Conservation (phyloP, 2,888 invertebrate genomes). For the Drosophila meridionalis region DNA sequence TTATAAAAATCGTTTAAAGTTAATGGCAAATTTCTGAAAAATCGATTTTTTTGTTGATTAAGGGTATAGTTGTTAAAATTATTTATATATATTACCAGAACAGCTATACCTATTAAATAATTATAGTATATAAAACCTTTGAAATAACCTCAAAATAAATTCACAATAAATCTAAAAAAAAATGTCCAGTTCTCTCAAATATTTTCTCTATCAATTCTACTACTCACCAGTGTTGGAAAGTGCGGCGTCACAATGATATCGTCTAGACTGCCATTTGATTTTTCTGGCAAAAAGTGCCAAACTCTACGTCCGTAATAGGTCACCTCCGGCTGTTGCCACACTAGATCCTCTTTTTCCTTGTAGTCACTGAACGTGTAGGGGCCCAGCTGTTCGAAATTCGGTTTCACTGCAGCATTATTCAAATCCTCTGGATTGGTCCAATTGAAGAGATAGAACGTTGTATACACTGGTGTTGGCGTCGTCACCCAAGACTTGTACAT, state of each 20-base stretch:
- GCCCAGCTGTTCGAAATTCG: conserved; percentile 87
- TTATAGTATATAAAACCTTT: no score
- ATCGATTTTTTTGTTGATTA: no score
- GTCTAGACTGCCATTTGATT: conserved; percentile 89
- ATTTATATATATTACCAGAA: no score
- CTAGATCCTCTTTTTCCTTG: conserved; percentile 85
- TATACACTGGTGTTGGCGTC: conserved; percentile 91
- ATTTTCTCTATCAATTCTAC: conserved; percentile 66
- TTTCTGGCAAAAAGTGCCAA: conserved; percentile 89
- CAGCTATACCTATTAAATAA: no score
- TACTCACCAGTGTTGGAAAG: conserved; percentile 90
- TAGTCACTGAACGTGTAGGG: conserved; percentile 88
- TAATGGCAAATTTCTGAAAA: no score
- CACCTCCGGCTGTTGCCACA: conserved; percentile 89
- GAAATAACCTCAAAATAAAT: not conserved
- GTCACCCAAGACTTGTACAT: conserved; percentile 91
- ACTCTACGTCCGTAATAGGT: conserved; percentile 90
- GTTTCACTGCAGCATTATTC: conserved; percentile 85
- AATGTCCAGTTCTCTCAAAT: not conserved
- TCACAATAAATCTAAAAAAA: not conserved
- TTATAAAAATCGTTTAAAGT: no score
- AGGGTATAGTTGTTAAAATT: no score
- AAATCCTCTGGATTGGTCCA: conserved; percentile 90
- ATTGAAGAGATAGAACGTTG: conserved; percentile 90
- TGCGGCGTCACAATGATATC: conserved; percentile 90